Conservation (phyloP, 1,140 invertebrate genomes). For the Elymnias hypermnestra region DNA sequence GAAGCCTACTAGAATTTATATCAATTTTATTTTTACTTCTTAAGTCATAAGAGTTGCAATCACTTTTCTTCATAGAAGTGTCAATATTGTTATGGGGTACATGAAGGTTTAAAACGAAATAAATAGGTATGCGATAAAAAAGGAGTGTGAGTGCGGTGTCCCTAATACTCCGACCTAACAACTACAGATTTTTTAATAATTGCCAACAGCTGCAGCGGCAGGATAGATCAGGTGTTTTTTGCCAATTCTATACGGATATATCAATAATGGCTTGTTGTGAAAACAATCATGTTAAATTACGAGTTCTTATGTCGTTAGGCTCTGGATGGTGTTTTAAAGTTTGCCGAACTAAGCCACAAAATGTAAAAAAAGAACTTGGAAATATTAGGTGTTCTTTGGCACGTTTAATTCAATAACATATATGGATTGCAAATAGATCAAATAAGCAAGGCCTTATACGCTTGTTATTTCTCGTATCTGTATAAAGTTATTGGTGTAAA, state of each 20-base stretch:
- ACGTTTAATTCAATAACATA: background rate
- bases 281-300: conserved; percentile 46
- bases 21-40: no score
- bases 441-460: no score
- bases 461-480: no score
- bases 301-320: conserved; percentile 22
- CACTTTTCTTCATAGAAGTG: no score
- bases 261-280: conserved; percentile 44
- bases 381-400: background rate
- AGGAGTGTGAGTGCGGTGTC: background rate
- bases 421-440: no score
- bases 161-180: conserved; percentile 39
- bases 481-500: no score
- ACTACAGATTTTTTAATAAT: conserved; percentile 41
- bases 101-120: no score
- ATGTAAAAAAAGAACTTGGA: conserved; percentile 5
- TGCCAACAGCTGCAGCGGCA: conserved; percentile 35
- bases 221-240: conserved; percentile 36
- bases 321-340: conserved; percentile 9
- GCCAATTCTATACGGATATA: conserved; percentile 32
- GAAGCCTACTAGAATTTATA: no score
- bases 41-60: no score
- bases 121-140: no score
- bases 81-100: no score
- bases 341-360: conserved; percentile 10